Conservation (phyloP, 2,113 vertebrate genomes). For the Turdus rufiventris region DNA sequence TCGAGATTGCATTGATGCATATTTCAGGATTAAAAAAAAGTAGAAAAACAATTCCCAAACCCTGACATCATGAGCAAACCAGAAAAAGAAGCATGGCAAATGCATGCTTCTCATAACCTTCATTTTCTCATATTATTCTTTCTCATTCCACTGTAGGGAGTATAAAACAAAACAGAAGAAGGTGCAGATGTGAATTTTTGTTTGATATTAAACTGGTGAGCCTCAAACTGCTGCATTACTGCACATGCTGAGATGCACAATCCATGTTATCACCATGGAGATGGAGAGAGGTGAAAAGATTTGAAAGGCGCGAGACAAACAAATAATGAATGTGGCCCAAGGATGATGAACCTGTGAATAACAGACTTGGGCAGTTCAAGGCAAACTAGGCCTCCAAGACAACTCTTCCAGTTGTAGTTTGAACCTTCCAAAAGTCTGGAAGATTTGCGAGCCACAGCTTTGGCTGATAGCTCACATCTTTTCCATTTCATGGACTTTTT, state of each 20-base stretch:
- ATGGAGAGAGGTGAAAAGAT: not conserved
- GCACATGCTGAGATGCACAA: not conserved
- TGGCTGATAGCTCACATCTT: not conserved
- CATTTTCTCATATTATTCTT: conserved; percentile 39
- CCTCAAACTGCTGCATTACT: not conserved
- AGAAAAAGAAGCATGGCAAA: not conserved
- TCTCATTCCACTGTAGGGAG: conserved; percentile 21
- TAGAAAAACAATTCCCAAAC: not conserved
- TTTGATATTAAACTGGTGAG: not conserved
- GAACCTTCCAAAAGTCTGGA: not conserved
- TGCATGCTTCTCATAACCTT: conserved; percentile 12
- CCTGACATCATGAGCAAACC: conserved; percentile 10
- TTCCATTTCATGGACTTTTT: not conserved
- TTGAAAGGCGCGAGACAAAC: not conserved
- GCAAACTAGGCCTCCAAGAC: not conserved
- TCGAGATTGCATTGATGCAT: not conserved
- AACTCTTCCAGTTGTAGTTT: not conserved
- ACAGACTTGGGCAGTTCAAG: not conserved
- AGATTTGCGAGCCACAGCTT: not conserved
- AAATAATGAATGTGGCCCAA: not conserved
- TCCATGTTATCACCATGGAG: not conserved
- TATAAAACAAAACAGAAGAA: not conserved
- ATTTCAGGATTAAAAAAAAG: not conserved
- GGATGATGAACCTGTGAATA: not conserved
- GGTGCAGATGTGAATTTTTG: not conserved